Conservation (phyloP, 2,113 vertebrate species). For the Gopherus flavomarginatus region DNA sequence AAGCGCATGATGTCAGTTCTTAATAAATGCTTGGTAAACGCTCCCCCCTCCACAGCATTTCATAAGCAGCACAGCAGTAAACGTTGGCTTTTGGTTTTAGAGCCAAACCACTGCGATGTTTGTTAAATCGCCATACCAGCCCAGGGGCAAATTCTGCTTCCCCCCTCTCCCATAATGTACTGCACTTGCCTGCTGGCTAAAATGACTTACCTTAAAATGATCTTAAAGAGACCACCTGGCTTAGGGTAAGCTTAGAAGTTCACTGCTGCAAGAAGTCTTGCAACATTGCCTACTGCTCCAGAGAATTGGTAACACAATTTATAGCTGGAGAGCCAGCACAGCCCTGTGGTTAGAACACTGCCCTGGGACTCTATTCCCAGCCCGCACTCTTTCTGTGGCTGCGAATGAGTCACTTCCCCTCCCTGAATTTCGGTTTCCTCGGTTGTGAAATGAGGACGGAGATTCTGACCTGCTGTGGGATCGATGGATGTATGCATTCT, state of each 20-base stretch:
- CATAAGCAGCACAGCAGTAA: neutral
- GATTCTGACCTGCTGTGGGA: too few species aligned
- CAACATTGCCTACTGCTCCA: neutral
- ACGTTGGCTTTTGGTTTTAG: neutral
- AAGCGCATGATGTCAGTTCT: neutral
- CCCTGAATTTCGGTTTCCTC: too few species aligned
- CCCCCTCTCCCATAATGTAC: neutral
- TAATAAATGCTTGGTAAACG: too few species aligned
- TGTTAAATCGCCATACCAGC: neutral
- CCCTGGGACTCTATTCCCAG: neutral
- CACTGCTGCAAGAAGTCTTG: neutral
- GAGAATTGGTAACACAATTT: neutral
- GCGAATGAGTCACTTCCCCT: too few species aligned
- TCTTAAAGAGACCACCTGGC: neutral
- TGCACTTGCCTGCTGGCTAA: neutral
- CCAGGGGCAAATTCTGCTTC: neutral
- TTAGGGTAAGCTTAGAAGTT: neutral
- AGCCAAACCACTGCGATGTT: neutral
- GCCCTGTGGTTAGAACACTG: neutral
- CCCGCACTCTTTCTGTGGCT: too few species aligned
- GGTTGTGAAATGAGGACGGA: too few species aligned
- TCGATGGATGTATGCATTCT: too few species aligned
- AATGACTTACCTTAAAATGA: neutral
- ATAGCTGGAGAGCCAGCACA: neutral
- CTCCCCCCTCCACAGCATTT: neutral